Conservation (phyloP, 2,888 invertebrate species). For the Sialis fuliginosa region DNA sequence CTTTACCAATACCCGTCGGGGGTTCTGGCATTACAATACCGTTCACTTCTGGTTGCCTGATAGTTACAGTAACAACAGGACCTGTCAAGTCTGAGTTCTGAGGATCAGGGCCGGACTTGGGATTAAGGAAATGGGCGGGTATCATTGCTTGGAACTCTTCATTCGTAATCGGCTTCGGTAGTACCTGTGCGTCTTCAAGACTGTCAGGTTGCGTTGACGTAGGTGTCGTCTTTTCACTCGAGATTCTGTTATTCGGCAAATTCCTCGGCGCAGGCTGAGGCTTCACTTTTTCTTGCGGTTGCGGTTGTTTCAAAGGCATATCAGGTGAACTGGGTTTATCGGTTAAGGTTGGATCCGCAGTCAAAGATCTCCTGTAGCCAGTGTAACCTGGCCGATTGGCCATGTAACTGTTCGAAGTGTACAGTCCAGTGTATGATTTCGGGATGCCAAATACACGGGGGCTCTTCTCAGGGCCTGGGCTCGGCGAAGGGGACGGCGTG, state of each 20-base stretch:
- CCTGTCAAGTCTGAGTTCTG: constrained; percentile 21
- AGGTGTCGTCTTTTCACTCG: constrained; percentile 14
- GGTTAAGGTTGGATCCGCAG: constrained; percentile 31
- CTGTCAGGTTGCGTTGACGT: constrained; percentile 25
- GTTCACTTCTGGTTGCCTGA: constrained; percentile 49
- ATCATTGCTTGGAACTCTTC: constrained; percentile 93
- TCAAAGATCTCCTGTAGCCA: constrained; percentile 39
- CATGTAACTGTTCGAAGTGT: constrained; percentile 52
- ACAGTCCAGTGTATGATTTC: constrained; percentile 38
- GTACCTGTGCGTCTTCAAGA: constrained; percentile 32
- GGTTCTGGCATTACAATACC: constrained; percentile 62
- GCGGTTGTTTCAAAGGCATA: constrained; percentile 27
- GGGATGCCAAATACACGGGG: constrained; percentile 38
- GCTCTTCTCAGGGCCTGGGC: constrained; percentile 33
- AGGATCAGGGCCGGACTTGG: constrained; percentile 14
- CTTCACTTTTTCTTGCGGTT: constrained; percentile 11
- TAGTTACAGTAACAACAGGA: constrained; percentile 61
- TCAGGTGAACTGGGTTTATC: constrained; percentile 31
- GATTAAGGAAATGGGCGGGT: constrained; percentile 69
- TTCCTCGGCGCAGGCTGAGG: constrained; percentile 7
- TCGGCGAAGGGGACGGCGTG: constrained; percentile 26
- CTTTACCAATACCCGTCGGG: constrained; percentile 66
- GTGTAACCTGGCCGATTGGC: constrained; percentile 46
- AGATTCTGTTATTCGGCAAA: background rate
- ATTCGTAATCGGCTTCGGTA: constrained; percentile 73